Percentiles rank a stretch among this genome's conserved stretches.
Evolutionary conservation across 2,888 invertebrate species (phyloP).

Genomic region (Macropis europaea): DNA sequence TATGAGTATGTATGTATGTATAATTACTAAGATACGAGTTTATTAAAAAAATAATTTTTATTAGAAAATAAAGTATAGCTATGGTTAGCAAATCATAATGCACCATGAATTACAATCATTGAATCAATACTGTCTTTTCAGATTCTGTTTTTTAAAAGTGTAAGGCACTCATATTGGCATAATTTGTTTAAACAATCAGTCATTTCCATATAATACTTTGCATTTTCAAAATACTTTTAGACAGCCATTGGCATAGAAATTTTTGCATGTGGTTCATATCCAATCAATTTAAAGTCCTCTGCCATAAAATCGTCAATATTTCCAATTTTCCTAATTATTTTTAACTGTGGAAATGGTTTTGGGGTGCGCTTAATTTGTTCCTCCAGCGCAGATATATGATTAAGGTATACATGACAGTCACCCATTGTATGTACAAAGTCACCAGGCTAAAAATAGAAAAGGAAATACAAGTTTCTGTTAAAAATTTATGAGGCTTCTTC

Average conservation of each 20-base stretch:
- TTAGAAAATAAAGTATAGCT: slow-evolving; percentile 73
- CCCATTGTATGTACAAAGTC: slow-evolving; percentile 97
- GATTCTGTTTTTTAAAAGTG: too few relatives aligned
- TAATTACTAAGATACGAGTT: slow-evolving; percentile 68
- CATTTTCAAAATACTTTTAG: too few relatives aligned
- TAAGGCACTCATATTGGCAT: too few relatives aligned
- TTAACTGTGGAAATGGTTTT: slow-evolving; percentile 89
- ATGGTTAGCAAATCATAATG: slow-evolving; percentile 53
- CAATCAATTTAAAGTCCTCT: slow-evolving; percentile 92
- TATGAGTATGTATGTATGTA: slow-evolving; percentile 39
- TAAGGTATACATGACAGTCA: slow-evolving; percentile 96
- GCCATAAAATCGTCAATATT: slow-evolving; percentile 92
- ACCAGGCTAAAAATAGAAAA: slow-evolving; percentile 84
- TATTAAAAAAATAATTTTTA: slow-evolving; percentile 75
- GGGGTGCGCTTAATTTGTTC: slow-evolving; percentile 91
- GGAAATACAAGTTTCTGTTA: slow-evolving; percentile 10
- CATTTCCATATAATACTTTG: too few relatives aligned
- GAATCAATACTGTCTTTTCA: too few relatives aligned
- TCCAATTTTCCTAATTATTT: slow-evolving; percentile 87
- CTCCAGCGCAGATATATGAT: slow-evolving; percentile 92
- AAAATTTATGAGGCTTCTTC: not conserved
- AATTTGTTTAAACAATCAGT: too few relatives aligned
- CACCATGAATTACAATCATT: slow-evolving; percentile 29
- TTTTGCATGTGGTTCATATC: slow-evolving; percentile 93
- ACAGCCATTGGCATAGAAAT: slow-evolving; percentile 97